Evolutionary conservation across 2,888 invertebrate species (phyloP).

Genomic region (Luperina nickerlii): DNA sequence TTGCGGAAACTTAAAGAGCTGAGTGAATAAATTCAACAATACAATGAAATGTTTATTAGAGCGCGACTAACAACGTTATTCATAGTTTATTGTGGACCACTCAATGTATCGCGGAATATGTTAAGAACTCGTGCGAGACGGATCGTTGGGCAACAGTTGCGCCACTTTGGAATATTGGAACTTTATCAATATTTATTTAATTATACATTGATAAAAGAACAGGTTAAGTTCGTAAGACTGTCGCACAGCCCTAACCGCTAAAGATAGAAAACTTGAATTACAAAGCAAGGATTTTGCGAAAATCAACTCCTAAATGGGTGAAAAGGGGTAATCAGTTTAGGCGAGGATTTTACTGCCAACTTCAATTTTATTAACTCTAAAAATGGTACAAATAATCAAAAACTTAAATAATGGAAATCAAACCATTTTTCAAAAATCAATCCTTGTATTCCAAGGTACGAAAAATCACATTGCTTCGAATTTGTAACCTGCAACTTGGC

Average conservation of each 20-base stretch:
- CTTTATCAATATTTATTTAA: not conserved
- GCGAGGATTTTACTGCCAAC: not conserved
- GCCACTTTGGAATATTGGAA: conserved; percentile 3
- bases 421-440: not conserved
- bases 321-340: not conserved
- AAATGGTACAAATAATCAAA: not conserved
- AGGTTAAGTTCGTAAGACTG: not conserved
- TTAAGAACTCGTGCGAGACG: conserved; percentile 54
- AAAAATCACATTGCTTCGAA: not conserved
- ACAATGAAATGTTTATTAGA: conserved; percentile 63
- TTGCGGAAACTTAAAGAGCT: conserved; percentile 35
- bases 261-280: not conserved
- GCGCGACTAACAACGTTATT: conserved; percentile 62
- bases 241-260: not conserved
- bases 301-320: not conserved
- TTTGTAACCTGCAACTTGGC: not conserved
- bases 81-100: conserved; percentile 50
- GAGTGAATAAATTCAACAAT: conserved; percentile 46
- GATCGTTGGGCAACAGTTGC: conserved; percentile 50
- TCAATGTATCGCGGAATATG: conserved; percentile 48
- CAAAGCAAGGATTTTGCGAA: too few relatives aligned
- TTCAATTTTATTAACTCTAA: not conserved
- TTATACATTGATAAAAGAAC: not conserved
- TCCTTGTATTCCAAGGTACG: not conserved
- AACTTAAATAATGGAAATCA: not conserved